Percentiles rank a stretch among this genome's conserved stretches.
Evolutionary conservation across 2,797 vertebrate genomes (phyloP).

Genomic region (Vultur gryphus): DNA sequence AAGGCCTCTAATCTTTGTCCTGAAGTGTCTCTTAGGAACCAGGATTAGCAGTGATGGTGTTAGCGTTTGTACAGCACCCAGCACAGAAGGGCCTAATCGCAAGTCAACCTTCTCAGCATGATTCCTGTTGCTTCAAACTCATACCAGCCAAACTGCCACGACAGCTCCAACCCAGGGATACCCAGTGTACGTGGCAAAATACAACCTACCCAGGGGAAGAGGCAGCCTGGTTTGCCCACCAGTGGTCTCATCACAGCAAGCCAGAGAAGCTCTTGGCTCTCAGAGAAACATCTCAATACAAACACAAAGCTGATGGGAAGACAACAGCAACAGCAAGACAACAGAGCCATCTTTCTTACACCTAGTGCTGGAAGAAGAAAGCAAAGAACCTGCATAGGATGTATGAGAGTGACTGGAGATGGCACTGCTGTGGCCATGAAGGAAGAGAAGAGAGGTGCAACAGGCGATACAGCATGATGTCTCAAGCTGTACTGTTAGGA

Average conservation of each 20-base stretch:
- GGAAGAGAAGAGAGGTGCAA: background rate
- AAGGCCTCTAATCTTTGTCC: background rate
- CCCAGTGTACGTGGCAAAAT: background rate
- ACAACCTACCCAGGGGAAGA: background rate
- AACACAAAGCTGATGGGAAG: background rate
- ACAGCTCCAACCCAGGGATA: background rate
- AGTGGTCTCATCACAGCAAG: background rate
- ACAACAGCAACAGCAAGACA: background rate
- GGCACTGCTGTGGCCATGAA: background rate
- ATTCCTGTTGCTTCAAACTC: background rate
- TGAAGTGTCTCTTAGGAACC: background rate
- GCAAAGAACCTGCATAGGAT: background rate
- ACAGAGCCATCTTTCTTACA: background rate
- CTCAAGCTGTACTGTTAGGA: background rate
- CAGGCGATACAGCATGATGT: accelerated
- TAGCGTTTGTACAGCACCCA: background rate
- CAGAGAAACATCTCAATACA: background rate
- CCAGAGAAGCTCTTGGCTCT: background rate
- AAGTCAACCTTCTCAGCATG: background rate
- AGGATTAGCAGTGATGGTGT: background rate
- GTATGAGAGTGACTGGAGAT: background rate
- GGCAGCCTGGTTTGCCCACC: background rate
- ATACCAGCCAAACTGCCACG: background rate
- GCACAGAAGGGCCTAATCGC: background rate
- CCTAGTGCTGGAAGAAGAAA: background rate